A percentile compares a stretch with the other conserved stretches of the same genome.
phyloP scores from a whole-genome alignment of 2,797 vertebrate species.

The Sciaenops ocellatus region DNA sequence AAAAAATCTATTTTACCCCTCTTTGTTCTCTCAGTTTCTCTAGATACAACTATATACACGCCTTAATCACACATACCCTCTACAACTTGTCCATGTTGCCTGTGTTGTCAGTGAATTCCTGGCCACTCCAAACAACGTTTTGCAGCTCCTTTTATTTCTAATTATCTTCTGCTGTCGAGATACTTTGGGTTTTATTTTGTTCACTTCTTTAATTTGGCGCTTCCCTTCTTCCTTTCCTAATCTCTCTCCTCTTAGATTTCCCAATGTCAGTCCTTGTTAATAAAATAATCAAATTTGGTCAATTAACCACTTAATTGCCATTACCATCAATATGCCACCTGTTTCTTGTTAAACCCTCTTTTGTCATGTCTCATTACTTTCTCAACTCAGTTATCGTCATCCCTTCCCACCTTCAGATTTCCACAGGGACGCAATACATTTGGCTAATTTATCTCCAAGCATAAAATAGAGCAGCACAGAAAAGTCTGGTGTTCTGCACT shows the following conservation, averaged over 20 bases:
- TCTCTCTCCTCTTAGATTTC: background rate
- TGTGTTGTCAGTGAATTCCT: background rate
- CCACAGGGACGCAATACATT: slow-evolving; percentile 43
- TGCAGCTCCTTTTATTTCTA: background rate
- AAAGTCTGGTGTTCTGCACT: slow-evolving; percentile 1
- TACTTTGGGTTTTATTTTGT: slow-evolving; percentile 7
- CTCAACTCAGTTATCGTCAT: slow-evolving; percentile 35
- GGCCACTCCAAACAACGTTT: background rate
- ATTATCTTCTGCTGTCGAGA: background rate
- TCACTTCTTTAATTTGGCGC: background rate
- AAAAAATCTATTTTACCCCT: background rate
- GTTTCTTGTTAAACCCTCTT: slow-evolving; percentile 57
- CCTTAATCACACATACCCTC: background rate
- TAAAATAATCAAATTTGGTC: slow-evolving; percentile 55
- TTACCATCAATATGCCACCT: slow-evolving; percentile 61
- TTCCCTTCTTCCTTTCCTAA: background rate
- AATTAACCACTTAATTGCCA: slow-evolving; percentile 64
- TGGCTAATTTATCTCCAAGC: slow-evolving; percentile 37
- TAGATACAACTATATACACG: background rate
- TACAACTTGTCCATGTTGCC: background rate
- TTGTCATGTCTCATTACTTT: slow-evolving; percentile 72
- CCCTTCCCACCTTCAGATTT: slow-evolving; percentile 51
- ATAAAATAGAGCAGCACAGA: slow-evolving; percentile 25
- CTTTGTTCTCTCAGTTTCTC: background rate
- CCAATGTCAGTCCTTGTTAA: slow-evolving; percentile 45